Percentiles rank a stretch among this genome's conserved stretches.
These are phyloP conservation scores for Cerceris ruficornis DNA, from an alignment of 2,888 invertebrate species.

Conservation along the genomic window DNA sequence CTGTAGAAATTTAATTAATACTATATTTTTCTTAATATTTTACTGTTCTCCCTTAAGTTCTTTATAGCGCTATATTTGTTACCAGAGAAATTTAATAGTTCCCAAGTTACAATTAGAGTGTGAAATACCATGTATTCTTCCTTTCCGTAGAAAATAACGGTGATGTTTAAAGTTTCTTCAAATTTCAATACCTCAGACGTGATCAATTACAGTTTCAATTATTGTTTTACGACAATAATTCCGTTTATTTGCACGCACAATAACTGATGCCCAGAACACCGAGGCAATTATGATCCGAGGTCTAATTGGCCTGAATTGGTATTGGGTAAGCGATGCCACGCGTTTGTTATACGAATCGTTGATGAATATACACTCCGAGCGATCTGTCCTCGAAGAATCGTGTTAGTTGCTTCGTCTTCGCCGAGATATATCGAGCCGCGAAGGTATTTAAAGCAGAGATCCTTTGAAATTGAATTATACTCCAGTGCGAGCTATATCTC, in stretches of 20 bases:
- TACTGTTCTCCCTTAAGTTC: not conserved
- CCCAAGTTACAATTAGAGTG: too few species aligned
- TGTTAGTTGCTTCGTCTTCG: not conserved
- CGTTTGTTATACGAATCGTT: constrained; percentile 55
- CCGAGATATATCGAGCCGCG: not conserved
- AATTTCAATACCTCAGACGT: not conserved
- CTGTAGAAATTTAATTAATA: not conserved
- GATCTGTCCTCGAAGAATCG: constrained; percentile 29
- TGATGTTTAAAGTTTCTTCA: too few species aligned
- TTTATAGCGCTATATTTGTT: too few species aligned
- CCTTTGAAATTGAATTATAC: too few species aligned
- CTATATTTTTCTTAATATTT: not conserved
- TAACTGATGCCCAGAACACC: constrained; percentile 59
- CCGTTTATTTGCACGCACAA: constrained; percentile 17
- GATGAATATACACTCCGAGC: constrained; percentile 17
- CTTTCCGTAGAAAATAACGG: too few species aligned
- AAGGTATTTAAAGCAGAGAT: too few species aligned
- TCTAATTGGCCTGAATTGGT: constrained; percentile 81
- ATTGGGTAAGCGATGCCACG: constrained; percentile 62
- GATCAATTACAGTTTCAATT: constrained; percentile 3
- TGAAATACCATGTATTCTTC: too few species aligned
- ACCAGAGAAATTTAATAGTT: too few species aligned
- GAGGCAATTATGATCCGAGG: constrained; percentile 77
- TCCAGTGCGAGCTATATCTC: too few species aligned
- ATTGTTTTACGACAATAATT: constrained; percentile 40